phyloP scores from a whole-genome alignment of 1,140 invertebrate species.

The Saccostrea cuccullata region DNA sequence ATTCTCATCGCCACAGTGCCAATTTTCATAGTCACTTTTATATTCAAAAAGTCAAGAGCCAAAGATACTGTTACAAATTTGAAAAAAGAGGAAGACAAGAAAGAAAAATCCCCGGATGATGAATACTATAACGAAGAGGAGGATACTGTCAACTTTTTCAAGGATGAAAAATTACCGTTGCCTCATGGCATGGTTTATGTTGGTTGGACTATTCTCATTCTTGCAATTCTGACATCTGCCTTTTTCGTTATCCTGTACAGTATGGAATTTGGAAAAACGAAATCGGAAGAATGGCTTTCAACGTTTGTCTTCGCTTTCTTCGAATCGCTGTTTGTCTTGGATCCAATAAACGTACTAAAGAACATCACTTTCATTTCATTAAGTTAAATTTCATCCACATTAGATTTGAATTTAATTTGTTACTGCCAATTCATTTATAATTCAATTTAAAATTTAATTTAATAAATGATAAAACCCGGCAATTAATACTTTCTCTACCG shows the following conservation, averaged over 20 bases:
- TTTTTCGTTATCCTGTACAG: constrained; percentile 71
- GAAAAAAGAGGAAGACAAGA: not conserved
- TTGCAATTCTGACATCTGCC: constrained; percentile 52
- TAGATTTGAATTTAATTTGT: not conserved
- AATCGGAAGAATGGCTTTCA: constrained; percentile 68
- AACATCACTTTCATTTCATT: not conserved
- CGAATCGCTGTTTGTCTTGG: constrained; percentile 66
- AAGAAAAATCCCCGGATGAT: not conserved
- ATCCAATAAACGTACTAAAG: constrained; percentile 69
- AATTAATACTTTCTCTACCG: not conserved
- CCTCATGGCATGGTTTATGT: constrained; percentile 65
- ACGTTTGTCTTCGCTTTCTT: constrained; percentile 69
- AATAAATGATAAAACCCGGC: no score
- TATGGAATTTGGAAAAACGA: constrained; percentile 70
- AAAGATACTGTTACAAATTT: not conserved
- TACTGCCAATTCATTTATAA: no score
- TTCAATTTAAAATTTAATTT: not conserved
- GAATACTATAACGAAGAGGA: not conserved
- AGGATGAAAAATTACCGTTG: constrained; percentile 53
- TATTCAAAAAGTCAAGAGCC: constrained; percentile 61
- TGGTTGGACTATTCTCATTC: constrained; percentile 62
- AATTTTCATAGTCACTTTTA: constrained; percentile 57
- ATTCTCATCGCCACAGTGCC: constrained; percentile 59
- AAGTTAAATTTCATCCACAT: no score
- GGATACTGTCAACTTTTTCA: not conserved